Evolutionary conservation across 2,888 invertebrate species (phyloP).

Genomic region (Dendrolimus pini): DNA sequence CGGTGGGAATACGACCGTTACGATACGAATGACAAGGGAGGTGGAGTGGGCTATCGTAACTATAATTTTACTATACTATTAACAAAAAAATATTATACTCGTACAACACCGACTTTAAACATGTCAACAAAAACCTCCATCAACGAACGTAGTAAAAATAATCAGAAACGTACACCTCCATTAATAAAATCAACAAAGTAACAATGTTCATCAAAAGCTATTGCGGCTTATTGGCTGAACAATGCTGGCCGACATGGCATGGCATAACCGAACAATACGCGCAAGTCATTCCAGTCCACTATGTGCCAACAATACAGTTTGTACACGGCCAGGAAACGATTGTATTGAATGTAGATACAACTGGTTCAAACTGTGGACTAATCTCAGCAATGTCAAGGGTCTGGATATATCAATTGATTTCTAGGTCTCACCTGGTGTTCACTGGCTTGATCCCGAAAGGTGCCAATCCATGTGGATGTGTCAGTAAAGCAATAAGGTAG

Average conservation of each 20-base stretch:
- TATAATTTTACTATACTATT: too few species aligned
- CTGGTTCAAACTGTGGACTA: conserved; percentile 23
- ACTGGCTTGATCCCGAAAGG: conserved; percentile 3
- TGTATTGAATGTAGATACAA: conserved; percentile 27
- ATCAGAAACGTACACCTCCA: conserved; percentile 22
- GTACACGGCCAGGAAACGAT: conserved; percentile 19
- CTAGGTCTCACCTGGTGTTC: conserved; percentile 14
- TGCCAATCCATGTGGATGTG: too few species aligned
- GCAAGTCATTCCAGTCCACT: conserved; percentile 6
- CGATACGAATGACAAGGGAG: too few species aligned
- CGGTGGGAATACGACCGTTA: too few species aligned
- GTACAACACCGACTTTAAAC: too few species aligned
- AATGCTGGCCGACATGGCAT: conserved; percentile 29
- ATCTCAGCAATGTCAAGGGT: conserved; percentile 28
- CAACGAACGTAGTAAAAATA: too few species aligned
- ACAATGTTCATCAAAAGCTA: conserved; percentile 53
- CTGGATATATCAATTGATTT: conserved; percentile 2
- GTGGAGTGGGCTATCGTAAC: too few species aligned
- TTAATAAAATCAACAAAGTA: conserved; percentile 52
- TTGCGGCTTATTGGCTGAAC: conserved; percentile 46
- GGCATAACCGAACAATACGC: conserved; percentile 33
- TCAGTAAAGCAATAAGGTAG: too few species aligned
- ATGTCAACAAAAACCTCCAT: too few species aligned
- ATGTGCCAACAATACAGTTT: conserved; percentile 2
- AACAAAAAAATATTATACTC: too few species aligned